These are phyloP conservation scores for Acholoe squamosa DNA, from an alignment of 2,888 invertebrate genomes.

Conservation along the genomic window DNA sequence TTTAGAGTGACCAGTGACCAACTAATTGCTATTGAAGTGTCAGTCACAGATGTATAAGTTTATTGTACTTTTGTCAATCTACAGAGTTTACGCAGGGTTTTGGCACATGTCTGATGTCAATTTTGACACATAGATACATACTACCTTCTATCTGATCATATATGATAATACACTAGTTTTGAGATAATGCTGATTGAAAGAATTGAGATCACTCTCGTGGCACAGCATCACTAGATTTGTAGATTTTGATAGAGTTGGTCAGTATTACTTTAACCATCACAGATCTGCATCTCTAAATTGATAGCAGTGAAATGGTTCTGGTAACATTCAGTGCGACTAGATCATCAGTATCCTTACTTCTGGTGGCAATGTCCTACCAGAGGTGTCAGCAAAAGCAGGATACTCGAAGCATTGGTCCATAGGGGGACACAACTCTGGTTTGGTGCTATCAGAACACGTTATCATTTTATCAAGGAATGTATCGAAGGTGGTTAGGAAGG, in stretches of 20 bases:
- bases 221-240: not conserved
- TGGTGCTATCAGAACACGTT: not conserved
- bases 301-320: constrained; percentile 21
- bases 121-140: not conserved
- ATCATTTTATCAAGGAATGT: constrained; percentile 39
- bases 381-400: not conserved
- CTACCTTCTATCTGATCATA: not conserved
- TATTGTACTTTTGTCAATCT: not conserved
- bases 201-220: not conserved
- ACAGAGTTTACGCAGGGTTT: not conserved
- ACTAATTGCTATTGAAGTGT: not conserved
- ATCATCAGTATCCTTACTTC: not conserved
- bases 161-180: not conserved
- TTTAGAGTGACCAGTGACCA: not conserved
- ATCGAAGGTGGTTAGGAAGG: constrained; percentile 26
- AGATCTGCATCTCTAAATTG: not conserved
- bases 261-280: not conserved
- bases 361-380: not conserved
- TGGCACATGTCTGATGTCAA: not conserved
- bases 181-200: constrained; percentile 15
- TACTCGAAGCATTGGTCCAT: not conserved
- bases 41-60: not conserved
- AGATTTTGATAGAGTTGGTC: not conserved
- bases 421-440: not conserved
- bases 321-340: not conserved